phyloP scores from a whole-genome alignment of 2,888 invertebrate genomes.

The Myopa tessellatipennis region DNA sequence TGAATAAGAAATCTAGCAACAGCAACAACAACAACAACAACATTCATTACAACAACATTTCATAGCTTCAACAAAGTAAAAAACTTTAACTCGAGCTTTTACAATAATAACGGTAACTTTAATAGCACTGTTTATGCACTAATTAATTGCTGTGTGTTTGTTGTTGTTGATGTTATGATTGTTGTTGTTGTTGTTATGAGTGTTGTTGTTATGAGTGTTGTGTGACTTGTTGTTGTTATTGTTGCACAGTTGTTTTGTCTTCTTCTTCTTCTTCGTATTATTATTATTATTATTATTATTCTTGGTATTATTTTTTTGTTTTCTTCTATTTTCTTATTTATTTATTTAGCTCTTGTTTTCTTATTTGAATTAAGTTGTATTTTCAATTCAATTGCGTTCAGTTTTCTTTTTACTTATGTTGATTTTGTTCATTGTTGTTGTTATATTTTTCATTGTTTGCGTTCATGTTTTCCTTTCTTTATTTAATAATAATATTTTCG shows the following conservation, averaged over 20 bases:
- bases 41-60: constrained; percentile 1
- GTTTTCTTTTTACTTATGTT: not conserved
- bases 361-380: too few relatives aligned
- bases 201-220: constrained; percentile 42
- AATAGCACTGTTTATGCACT: constrained; percentile 48
- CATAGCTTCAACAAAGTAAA: not conserved
- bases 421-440: constrained; percentile 32
- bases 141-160: constrained; percentile 35
- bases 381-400: too few relatives aligned
- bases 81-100: constrained; percentile 19
- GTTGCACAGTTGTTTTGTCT: constrained; percentile 23
- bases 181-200: constrained; percentile 46
- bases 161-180: constrained; percentile 37
- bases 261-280: constrained; percentile 11
- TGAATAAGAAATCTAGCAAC: not conserved
- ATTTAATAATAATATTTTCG: constrained; percentile 28
- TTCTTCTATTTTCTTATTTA: constrained; percentile 32
- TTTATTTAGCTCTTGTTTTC: constrained; percentile 30
- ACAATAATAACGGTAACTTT: constrained; percentile 28
- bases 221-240: constrained; percentile 31
- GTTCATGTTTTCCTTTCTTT: constrained; percentile 25
- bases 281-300: constrained; percentile 20
- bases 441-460: constrained; percentile 28
- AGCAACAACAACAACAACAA: not conserved
- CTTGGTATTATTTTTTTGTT: constrained; percentile 9